Percentiles rank a stretch among this genome's conserved stretches.
Conservation (phyloP, 2,113 vertebrate species). For the Oncorhynchus kisutch region DNA sequence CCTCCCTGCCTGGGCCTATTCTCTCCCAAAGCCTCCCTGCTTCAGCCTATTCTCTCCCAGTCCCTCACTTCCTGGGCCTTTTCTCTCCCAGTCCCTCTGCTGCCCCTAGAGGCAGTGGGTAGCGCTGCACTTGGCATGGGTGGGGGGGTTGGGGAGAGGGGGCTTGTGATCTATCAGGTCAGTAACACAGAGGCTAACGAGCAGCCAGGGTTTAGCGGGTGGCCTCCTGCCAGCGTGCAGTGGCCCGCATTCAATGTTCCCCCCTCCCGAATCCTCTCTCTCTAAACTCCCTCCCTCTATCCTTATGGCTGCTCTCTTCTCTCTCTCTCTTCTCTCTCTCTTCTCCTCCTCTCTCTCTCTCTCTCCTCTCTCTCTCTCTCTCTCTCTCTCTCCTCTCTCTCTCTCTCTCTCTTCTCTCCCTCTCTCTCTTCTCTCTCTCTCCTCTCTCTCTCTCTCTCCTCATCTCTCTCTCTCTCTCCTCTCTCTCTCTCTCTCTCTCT, state of each 20-base stretch:
- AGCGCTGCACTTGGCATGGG: slow-evolving; percentile 17
- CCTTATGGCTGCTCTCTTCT: not conserved
- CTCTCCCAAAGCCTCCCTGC: not conserved
- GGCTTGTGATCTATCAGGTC: slow-evolving; percentile 68
- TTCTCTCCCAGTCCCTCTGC: not conserved
- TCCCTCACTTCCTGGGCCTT: no score
- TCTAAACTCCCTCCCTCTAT: not conserved
- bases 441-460: no score
- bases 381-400: no score
- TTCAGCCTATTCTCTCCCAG: not conserved
- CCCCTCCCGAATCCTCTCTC: slow-evolving; percentile 8
- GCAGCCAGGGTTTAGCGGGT: slow-evolving; percentile 63
- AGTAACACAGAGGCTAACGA: slow-evolving; percentile 70
- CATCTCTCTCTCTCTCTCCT: no score
- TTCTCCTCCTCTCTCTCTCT: no score
- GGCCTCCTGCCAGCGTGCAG: slow-evolving; percentile 54
- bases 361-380: no score
- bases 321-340: not conserved
- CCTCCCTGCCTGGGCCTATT: not conserved
- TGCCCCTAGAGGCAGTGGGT: slow-evolving; percentile 34
- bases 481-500: no score
- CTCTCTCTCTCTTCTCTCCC: no score
- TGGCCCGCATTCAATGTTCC: slow-evolving; percentile 55
- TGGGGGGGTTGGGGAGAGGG: not conserved
- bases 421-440: no score